Evolutionary conservation across 2,888 invertebrate species (phyloP), one percentile per base, ranked within the genome.

Genomic region (Myathropa florea): DNA sequence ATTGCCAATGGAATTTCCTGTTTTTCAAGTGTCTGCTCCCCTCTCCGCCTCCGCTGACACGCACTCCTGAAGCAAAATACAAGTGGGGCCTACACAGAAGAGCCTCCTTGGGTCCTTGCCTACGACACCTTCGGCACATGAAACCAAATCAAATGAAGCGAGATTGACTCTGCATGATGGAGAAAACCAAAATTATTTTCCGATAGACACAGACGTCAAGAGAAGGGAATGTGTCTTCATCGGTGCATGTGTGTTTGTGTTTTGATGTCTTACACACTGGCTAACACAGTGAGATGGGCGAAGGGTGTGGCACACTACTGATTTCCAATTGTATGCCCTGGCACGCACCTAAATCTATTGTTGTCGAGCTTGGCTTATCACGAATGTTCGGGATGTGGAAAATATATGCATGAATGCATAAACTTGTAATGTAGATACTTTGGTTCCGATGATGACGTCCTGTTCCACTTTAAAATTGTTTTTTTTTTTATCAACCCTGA

Each of bases 111-210:
- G 4, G 23, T 57, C 9, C 64, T 59, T 70, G 61, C 53, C 64
- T 39, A 33, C n/a, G 39, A 61, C 26, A 65, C 70, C 71, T 26
- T 71, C 76, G 71, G 75, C 84, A 71, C 61, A 80, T 76, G 71
- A 67, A 80, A 80, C 30, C 71, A 80, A 80, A 81, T 75, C 71
- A 84, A 84, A 84, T 84, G 81, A 84, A 80, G 70, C 71, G 76
- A 84, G 76, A 84, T 76, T 81, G 84, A 84, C 80, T 84, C 75
- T 64, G 46, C 33, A 67, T 36, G 65, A 61, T 39, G 70, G 55
- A 57, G 67, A 60, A 55, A 84, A 81, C 57, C 33, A 23, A 81
- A 84, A 84, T 67, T 55, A 81, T 80, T 84, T 75, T 53, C 60
- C 75, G 33, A 71, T 83, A 18, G 46, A 46, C 39, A 4, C n/a